phyloP scores from a whole-genome alignment of 2,888 invertebrate species.

The Mythimna lalbum region DNA sequence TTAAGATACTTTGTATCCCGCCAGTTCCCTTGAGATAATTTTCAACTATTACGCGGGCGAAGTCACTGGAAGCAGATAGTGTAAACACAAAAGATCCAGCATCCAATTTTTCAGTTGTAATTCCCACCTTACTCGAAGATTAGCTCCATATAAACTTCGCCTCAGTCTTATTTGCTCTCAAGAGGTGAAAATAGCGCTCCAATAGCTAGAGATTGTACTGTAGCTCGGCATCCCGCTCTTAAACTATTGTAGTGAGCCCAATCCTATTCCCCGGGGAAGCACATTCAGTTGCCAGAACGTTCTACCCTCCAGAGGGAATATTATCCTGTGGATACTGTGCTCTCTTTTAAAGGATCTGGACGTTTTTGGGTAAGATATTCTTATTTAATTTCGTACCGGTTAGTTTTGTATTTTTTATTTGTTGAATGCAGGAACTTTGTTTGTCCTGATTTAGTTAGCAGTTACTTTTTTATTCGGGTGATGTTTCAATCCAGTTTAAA shows the following conservation, averaged over 20 bases:
- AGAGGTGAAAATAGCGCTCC: slow-evolving; percentile 38
- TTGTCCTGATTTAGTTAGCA: background rate
- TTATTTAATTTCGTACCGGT: slow-evolving; percentile 5
- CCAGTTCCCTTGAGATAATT: too few relatives aligned
- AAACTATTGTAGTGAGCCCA: slow-evolving; percentile 54
- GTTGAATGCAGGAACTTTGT: background rate
- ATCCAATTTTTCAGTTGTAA: slow-evolving; percentile 27
- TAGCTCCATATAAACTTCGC: slow-evolving; percentile 31
- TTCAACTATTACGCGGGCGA: too few relatives aligned
- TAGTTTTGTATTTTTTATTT: background rate
- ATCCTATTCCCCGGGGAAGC: slow-evolving; percentile 34
- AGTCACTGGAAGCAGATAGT: background rate
- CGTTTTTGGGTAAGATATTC: slow-evolving; percentile 8
- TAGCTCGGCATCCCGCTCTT: slow-evolving; percentile 30
- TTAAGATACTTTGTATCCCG: too few relatives aligned
- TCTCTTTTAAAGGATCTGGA: slow-evolving; percentile 15
- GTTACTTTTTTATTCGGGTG: too few relatives aligned
- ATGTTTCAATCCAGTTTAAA: too few relatives aligned
- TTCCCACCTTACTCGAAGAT: slow-evolving; percentile 28
- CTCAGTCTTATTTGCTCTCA: slow-evolving; percentile 35
- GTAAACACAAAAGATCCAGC: background rate
- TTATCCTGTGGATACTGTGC: slow-evolving; percentile 29
- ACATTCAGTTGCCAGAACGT: slow-evolving; percentile 39
- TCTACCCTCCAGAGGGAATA: slow-evolving; percentile 37
- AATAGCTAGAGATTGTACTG: slow-evolving; percentile 38